Conservation (phyloP, 2,888 invertebrate genomes). For the Autographa pulchrina region DNA sequence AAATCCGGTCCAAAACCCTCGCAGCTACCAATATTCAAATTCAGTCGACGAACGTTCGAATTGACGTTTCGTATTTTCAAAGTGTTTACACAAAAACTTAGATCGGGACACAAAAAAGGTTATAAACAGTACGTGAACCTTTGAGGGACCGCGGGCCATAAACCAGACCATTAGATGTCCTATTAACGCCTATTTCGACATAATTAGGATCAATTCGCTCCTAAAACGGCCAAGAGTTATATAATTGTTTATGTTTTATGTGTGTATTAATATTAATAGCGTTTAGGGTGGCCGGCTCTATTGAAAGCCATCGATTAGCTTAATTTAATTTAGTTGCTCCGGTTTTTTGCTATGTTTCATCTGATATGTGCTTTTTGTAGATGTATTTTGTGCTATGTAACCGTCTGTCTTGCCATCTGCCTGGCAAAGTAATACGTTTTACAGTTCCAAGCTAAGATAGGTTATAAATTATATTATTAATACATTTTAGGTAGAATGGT, state of each 20-base stretch:
- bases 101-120: slow-evolving; percentile 77
- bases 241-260: slow-evolving; percentile 83
- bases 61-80: slow-evolving; percentile 66
- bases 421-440: background rate
- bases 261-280: slow-evolving; percentile 70
- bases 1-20: background rate
- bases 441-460: too few relatives aligned
- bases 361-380: slow-evolving; percentile 47
- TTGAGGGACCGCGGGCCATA: slow-evolving; percentile 83
- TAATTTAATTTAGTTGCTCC: slow-evolving; percentile 58
- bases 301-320: slow-evolving; percentile 55
- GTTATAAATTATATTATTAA: too few relatives aligned
- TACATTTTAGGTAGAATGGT: too few relatives aligned
- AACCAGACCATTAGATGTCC: slow-evolving; percentile 85
- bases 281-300: slow-evolving; percentile 43
- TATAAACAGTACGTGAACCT: slow-evolving; percentile 85
- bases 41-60: slow-evolving; percentile 68
- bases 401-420: slow-evolving; percentile 38
- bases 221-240: slow-evolving; percentile 75
- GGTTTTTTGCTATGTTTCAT: slow-evolving; percentile 50
- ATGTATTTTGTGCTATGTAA: slow-evolving; percentile 40
- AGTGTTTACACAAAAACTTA: slow-evolving; percentile 86
- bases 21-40: slow-evolving; percentile 35
- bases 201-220: slow-evolving; percentile 86
- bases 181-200: slow-evolving; percentile 89